phyloP scores from a whole-genome alignment of 2,797 vertebrate species.

The Gastrophryne carolinensis region DNA sequence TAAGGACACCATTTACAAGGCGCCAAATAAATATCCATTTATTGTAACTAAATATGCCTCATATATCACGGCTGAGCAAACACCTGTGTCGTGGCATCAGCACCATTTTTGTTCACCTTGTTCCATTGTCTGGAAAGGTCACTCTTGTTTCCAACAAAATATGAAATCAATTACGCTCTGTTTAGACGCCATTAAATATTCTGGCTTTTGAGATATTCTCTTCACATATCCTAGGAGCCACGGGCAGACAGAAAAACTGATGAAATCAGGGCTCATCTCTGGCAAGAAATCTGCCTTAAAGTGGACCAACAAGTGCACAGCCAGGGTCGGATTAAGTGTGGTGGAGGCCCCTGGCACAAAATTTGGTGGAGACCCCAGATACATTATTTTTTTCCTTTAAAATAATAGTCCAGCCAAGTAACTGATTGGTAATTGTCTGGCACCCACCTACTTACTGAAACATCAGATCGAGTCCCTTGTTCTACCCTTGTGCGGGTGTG shows the following conservation, averaged over 20 bases:
- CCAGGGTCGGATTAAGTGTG: too few species aligned
- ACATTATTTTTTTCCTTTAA: too few species aligned
- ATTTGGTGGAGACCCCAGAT: too few species aligned
- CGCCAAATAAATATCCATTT: slow-evolving; percentile 2
- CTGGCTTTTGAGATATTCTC: neutral
- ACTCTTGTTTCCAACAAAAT: neutral
- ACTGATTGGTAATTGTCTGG: too few species aligned
- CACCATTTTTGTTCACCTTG: slow-evolving; percentile 8
- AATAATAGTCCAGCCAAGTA: too few species aligned
- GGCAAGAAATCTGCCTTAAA: too few species aligned
- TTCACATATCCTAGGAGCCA: neutral
- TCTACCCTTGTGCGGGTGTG: too few species aligned
- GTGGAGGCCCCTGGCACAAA: too few species aligned
- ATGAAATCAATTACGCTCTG: slow-evolving; percentile 24
- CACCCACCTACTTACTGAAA: too few species aligned
- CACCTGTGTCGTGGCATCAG: neutral
- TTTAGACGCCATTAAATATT: neutral
- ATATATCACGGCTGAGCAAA: slow-evolving; percentile 10
- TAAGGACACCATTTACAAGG: slow-evolving; percentile 2
- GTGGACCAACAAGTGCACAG: too few species aligned
- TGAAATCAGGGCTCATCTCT: neutral
- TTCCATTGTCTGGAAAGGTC: slow-evolving; percentile 25
- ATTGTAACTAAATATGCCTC: neutral
- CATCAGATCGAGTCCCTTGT: too few species aligned
- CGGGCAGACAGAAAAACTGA: neutral